Evolutionary conservation across 2,888 invertebrate species (phyloP).

Genomic region (Netelia melanura): DNA sequence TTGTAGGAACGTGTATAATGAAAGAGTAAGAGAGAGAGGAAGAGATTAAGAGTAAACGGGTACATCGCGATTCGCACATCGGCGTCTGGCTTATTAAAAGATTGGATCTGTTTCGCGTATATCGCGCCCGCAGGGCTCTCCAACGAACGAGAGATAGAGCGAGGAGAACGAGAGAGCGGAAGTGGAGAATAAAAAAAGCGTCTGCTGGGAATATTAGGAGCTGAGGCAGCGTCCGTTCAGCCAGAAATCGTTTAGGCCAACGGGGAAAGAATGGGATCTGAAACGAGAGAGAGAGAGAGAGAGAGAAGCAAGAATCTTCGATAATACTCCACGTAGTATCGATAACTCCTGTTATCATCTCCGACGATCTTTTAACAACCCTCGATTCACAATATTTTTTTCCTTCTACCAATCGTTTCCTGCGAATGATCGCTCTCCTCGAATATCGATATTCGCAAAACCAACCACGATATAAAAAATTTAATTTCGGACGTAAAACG

Average conservation of each 20-base stretch:
- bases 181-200: conserved; percentile 31
- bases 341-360: conserved; percentile 19
- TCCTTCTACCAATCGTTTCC: background rate
- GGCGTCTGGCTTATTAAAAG: conserved; percentile 65
- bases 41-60: conserved; percentile 52
- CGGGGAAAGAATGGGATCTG: background rate
- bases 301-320: conserved; percentile 16
- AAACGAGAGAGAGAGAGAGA: background rate
- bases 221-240: conserved; percentile 34
- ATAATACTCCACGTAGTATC: conserved; percentile 46
- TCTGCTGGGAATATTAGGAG: conserved; percentile 52
- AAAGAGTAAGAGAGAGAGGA: background rate
- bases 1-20: background rate
- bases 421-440: background rate
- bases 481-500: background rate
- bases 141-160: conserved; percentile 29
- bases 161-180: conserved; percentile 26
- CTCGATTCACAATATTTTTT: background rate
- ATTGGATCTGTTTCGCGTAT: conserved; percentile 51
- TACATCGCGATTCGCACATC: conserved; percentile 61
- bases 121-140: background rate
- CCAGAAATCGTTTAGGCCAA: conserved; percentile 31
- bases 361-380: background rate
- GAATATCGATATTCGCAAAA: background rate
- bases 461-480: background rate